A percentile compares a stretch with the other conserved stretches of the same genome.
phyloP scores from a whole-genome alignment of 2,797 vertebrate genomes.

The Chloroceryle inda region DNA sequence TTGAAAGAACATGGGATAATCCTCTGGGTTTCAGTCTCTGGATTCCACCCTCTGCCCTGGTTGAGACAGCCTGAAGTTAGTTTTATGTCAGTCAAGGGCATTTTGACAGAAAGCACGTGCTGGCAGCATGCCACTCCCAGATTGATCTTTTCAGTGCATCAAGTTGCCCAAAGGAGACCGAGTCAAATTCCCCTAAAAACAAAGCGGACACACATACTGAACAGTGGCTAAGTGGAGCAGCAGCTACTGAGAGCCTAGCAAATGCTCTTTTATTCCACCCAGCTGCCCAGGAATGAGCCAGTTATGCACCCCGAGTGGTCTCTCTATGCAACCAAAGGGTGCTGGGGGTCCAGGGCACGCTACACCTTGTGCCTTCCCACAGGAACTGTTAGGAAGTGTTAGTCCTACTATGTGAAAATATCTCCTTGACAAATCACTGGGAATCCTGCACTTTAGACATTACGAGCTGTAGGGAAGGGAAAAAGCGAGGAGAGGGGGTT shows the following conservation, averaged over 20 bases:
- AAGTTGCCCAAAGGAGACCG: not conserved
- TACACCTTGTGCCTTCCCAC: not conserved
- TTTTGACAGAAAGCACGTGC: not conserved
- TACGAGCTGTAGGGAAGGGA: not conserved
- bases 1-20: not conserved
- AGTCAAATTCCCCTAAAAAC: not conserved
- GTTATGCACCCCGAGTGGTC: not conserved
- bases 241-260: not conserved
- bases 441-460: not conserved
- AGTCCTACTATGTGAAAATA: not conserved
- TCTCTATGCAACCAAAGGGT: not conserved
- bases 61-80: not conserved
- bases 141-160: not conserved
- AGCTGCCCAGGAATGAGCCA: not conserved
- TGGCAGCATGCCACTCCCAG: not conserved
- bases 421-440: not conserved
- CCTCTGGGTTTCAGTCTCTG: not conserved
- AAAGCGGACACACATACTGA: not conserved
- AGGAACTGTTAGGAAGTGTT: not conserved
- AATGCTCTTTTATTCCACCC: not conserved
- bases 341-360: not conserved
- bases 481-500: not conserved
- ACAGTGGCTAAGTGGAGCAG: not conserved
- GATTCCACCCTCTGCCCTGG: not conserved
- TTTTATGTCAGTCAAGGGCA: not conserved